A percentile compares a stretch with the other conserved stretches of the same genome.
phyloP scores from a whole-genome alignment of 2,888 invertebrate genomes.

The Adela reaumurella region DNA sequence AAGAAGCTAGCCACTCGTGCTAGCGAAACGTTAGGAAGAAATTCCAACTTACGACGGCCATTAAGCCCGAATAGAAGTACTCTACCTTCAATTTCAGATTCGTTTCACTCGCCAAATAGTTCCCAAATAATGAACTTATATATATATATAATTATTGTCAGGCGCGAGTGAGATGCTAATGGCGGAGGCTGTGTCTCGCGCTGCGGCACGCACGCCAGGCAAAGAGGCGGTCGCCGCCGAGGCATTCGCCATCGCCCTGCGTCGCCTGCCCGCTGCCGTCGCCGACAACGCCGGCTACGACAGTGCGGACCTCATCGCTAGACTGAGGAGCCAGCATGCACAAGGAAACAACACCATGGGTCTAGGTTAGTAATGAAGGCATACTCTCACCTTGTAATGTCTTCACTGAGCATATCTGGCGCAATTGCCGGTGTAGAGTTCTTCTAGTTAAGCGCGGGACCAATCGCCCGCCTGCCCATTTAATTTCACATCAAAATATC shows the following conservation, averaged over 20 bases:
- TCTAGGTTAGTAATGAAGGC: slow-evolving; percentile 65
- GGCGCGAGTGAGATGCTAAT: slow-evolving; percentile 95
- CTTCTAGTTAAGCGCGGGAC: too few species aligned
- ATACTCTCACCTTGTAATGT: neutral
- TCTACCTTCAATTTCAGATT: too few species aligned
- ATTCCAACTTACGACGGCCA: too few species aligned
- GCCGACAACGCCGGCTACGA: slow-evolving; percentile 99
- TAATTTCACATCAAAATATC: too few species aligned
- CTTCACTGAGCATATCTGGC: too few species aligned
- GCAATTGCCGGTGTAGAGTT: too few species aligned
- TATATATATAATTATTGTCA: slow-evolving; percentile 15
- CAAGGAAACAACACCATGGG: slow-evolving; percentile 75
- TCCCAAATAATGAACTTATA: too few species aligned
- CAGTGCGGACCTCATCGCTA: slow-evolving; percentile 90
- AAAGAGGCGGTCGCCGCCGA: slow-evolving; percentile 98
- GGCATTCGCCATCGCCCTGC: slow-evolving; percentile 84
- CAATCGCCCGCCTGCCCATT: too few species aligned
- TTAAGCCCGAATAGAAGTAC: too few species aligned
- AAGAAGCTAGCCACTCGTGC: too few species aligned
- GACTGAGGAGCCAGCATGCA: slow-evolving; percentile 87
- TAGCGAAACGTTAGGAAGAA: too few species aligned
- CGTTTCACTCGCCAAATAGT: too few species aligned
- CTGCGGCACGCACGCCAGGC: slow-evolving; percentile 85
- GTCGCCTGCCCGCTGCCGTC: slow-evolving; percentile 89
- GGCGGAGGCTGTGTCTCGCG: slow-evolving; percentile 86